These are phyloP conservation scores for Quadriops clusia DNA, from an alignment of 2,888 invertebrate species.

Conservation along the genomic window DNA sequence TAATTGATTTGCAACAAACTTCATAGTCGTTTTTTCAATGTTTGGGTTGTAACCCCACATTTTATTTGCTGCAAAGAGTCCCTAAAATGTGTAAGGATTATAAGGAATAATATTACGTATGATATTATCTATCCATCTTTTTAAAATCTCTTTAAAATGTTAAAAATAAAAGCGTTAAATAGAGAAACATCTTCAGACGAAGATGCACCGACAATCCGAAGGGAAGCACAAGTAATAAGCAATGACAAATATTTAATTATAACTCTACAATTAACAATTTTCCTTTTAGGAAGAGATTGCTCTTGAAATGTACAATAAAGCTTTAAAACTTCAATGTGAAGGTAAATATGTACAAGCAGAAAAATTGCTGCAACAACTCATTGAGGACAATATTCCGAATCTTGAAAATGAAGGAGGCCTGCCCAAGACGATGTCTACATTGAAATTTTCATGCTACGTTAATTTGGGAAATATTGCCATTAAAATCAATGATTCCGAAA, in stretches of 20 bases:
- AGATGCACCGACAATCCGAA: slow-evolving; percentile 42
- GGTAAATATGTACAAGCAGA: slow-evolving; percentile 56
- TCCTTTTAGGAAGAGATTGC: slow-evolving; percentile 60
- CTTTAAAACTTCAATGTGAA: slow-evolving; percentile 55
- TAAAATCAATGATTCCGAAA: slow-evolving; percentile 44
- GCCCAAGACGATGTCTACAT: slow-evolving; percentile 49
- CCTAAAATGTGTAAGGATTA: no score
- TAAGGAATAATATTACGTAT: no score
- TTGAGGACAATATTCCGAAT: slow-evolving; percentile 44
- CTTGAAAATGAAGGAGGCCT: slow-evolving; percentile 42
- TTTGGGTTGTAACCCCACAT: no score
- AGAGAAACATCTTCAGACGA: slow-evolving; percentile 42
- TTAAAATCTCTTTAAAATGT: slow-evolving; percentile 23
- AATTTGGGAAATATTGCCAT: slow-evolving; percentile 65
- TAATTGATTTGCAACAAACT: no score
- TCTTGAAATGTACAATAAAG: slow-evolving; percentile 65
- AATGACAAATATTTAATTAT: no score
- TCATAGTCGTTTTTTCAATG: no score
- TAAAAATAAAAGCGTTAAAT: slow-evolving; percentile 47
- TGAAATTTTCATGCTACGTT: slow-evolving; percentile 74
- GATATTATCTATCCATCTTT: slow-evolving; percentile 1
- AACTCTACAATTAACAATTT: neutral
- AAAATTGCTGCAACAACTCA: slow-evolving; percentile 52
- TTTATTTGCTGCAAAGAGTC: no score
- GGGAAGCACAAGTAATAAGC: slow-evolving; percentile 44